Percentiles rank a stretch among this genome's conserved stretches.
phyloP scores from a whole-genome alignment of 2,888 invertebrate genomes.

The Halocaridina rubra region DNA sequence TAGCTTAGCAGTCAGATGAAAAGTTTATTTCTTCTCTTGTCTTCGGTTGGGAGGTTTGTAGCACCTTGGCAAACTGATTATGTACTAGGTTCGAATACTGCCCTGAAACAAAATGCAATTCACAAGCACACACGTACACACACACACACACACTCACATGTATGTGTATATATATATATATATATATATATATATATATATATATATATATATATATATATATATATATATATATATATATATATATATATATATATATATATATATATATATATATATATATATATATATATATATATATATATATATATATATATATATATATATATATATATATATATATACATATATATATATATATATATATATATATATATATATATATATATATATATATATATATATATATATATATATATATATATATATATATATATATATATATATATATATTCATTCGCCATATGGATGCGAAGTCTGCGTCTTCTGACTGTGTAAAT shows the following conservation, averaged over 20 bases:
- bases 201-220: conserved; percentile 21
- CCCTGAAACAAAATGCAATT: too few relatives aligned
- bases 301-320: neutral
- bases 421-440: too few relatives aligned
- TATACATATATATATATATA: neutral
- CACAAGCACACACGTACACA: conserved; percentile 7
- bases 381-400: neutral
- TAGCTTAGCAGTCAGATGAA: too few relatives aligned
- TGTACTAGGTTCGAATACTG: too few relatives aligned
- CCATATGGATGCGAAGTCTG: too few relatives aligned
- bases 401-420: too few relatives aligned
- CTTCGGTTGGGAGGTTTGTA: too few relatives aligned
- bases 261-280: neutral
- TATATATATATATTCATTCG: too few relatives aligned
- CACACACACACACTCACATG: conserved; percentile 16
- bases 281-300: neutral
- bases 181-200: conserved; percentile 28
- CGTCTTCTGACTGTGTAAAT: too few relatives aligned
- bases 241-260: conserved; percentile 9
- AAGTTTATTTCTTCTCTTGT: too few relatives aligned
- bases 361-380: neutral
- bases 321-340: neutral
- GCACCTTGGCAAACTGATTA: too few relatives aligned
- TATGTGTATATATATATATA: conserved; percentile 23
- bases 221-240: conserved; percentile 19